phyloP scores from a whole-genome alignment of 1,140 invertebrate species.

The Stratiolaelaps scimitus region DNA sequence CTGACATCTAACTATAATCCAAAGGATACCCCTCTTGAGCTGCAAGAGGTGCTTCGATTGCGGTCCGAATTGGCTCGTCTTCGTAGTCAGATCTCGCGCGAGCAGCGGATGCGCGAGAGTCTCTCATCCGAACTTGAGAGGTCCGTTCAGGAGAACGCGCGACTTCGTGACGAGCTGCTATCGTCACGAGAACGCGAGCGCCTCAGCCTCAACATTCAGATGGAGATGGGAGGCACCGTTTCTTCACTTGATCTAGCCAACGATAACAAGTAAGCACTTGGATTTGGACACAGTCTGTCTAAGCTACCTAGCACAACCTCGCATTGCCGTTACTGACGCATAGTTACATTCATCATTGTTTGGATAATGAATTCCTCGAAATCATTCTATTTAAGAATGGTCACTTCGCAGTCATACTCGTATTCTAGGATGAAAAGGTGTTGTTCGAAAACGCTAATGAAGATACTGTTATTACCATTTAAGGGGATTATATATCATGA shows the following conservation, averaged over 20 bases:
- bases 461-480: too few species aligned
- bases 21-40: constrained; percentile 27
- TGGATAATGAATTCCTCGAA: too few species aligned
- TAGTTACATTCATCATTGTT: too few species aligned
- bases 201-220: constrained; percentile 27
- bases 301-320: too few species aligned
- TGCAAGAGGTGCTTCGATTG: constrained; percentile 29
- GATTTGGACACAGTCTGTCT: too few species aligned
- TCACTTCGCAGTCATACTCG: too few species aligned
- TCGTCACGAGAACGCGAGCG: constrained; percentile 13
- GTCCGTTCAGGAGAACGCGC: constrained; percentile 20
- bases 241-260: neutral
- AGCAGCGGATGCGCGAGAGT: constrained; percentile 22
- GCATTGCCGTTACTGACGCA: too few species aligned
- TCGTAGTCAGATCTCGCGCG: constrained; percentile 27
- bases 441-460: too few species aligned
- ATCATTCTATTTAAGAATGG: too few species aligned
- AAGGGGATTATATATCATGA: too few species aligned
- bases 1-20: neutral
- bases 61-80: constrained; percentile 25
- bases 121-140: constrained; percentile 25
- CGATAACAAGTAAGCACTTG: constrained; percentile 15
- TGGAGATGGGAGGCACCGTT: constrained; percentile 23
- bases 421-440: too few species aligned
- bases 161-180: constrained; percentile 18